Evolutionary conservation across 2,797 vertebrate species (phyloP).

Genomic region (Aythya fuligula): DNA sequence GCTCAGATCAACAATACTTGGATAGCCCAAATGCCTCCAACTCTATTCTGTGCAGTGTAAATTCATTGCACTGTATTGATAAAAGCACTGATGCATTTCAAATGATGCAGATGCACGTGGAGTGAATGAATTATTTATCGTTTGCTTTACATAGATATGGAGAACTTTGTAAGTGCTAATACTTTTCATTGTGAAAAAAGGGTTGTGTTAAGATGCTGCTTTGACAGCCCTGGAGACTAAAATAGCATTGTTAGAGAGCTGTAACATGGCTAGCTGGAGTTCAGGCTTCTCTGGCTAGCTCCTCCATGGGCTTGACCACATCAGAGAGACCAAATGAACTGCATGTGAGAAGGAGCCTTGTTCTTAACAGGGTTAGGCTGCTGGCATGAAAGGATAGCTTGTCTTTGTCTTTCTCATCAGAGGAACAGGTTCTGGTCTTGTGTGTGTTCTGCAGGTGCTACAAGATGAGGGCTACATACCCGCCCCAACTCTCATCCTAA

Average conservation of each 20-base stretch:
- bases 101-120: background rate
- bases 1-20: background rate
- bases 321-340: background rate
- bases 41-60: background rate
- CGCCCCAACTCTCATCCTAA: background rate
- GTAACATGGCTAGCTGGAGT: background rate
- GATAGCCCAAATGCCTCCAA: background rate
- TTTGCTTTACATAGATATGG: constrained; percentile 50
- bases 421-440: background rate
- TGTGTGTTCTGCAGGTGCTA: background rate
- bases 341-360: background rate
- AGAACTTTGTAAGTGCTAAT: constrained; percentile 31
- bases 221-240: background rate
- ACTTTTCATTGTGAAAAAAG: constrained; percentile 7
- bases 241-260: background rate
- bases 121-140: constrained; percentile 55
- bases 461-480: background rate
- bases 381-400: background rate
- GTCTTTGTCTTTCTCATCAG: background rate
- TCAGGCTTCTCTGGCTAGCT: background rate
- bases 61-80: background rate
- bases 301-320: fast-evolving
- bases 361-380: background rate
- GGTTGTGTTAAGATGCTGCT: background rate
- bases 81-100: constrained; percentile 45